Conservation (phyloP, 1,140 invertebrate genomes). For the Drosophila pruinosa region DNA sequence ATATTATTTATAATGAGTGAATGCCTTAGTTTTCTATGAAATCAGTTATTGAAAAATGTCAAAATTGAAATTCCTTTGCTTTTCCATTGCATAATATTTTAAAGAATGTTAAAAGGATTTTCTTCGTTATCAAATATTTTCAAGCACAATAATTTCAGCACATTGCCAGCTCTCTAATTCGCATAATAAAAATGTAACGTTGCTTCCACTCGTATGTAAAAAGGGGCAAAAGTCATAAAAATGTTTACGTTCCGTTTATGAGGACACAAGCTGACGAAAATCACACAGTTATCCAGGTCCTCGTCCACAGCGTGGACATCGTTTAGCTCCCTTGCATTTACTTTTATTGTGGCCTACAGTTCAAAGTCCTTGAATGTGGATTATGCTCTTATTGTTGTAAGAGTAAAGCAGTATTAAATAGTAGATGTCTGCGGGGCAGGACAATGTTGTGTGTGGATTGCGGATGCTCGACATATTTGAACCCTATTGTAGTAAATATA, state of each 20-base stretch:
- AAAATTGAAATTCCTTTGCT: no score
- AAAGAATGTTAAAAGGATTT: background rate
- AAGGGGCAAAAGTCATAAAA: conserved; percentile 31
- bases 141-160: conserved; percentile 14
- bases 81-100: no score
- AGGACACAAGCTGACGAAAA: conserved; percentile 35
- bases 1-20: no score
- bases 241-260: conserved; percentile 30
- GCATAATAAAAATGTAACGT: conserved; percentile 1
- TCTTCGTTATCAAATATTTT: background rate
- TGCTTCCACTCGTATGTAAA: background rate
- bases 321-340: conserved; percentile 29
- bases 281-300: conserved; percentile 23
- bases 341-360: conserved; percentile 15
- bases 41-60: no score
- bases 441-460: background rate
- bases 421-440: background rate
- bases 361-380: conserved; percentile 9
- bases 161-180: conserved; percentile 4
- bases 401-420: conserved; percentile 9
- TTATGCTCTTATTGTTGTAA: conserved; percentile 15
- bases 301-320: conserved; percentile 22
- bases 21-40: no score
- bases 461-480: conserved; percentile 1
- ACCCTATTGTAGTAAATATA: conserved; percentile 1